Evolutionary conservation across 2,888 invertebrate species (phyloP).

Genomic region (Phortica okadai): DNA sequence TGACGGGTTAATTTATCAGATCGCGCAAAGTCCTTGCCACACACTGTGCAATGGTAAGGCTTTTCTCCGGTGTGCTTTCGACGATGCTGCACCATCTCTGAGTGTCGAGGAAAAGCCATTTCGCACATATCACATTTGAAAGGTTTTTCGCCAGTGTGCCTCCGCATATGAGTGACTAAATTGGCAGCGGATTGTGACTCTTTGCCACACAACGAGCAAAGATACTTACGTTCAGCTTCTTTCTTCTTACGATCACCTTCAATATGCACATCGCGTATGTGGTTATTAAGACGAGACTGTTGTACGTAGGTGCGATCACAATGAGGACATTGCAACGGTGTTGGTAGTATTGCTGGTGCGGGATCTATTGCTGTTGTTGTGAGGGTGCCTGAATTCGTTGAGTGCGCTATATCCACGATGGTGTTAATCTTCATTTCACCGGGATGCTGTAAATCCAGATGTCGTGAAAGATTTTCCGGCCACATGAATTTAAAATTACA

Average conservation of each 20-base stretch:
- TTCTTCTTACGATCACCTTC: slow-evolving; percentile 55
- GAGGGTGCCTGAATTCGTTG: neutral
- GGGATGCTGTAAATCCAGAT: slow-evolving; percentile 40
- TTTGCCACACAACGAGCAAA: slow-evolving; percentile 79
- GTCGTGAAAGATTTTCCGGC: slow-evolving; percentile 53
- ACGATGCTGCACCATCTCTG: slow-evolving; percentile 81
- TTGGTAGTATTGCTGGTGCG: neutral
- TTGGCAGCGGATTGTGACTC: slow-evolving; percentile 79
- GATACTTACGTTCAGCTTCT: slow-evolving; percentile 73
- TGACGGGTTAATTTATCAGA: slow-evolving; percentile 77
- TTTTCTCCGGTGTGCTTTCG: slow-evolving; percentile 82
- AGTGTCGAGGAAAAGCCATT: slow-evolving; percentile 79
- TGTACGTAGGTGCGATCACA: slow-evolving; percentile 47
- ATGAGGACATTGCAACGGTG: slow-evolving; percentile 37
- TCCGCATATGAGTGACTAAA: slow-evolving; percentile 80
- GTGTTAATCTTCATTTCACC: neutral
- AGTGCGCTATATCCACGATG: neutral
- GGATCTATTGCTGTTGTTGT: neutral
- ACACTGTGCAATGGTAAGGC: slow-evolving; percentile 81
- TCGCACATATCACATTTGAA: slow-evolving; percentile 80
- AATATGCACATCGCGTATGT: slow-evolving; percentile 38
- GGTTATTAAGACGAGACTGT: slow-evolving; percentile 45
- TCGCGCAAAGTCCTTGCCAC: slow-evolving; percentile 79
- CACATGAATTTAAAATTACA: slow-evolving; percentile 59
- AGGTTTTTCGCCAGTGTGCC: slow-evolving; percentile 80